Evolutionary conservation across 2,797 vertebrate species (phyloP).

Genomic region (Erethizon dorsatum): DNA sequence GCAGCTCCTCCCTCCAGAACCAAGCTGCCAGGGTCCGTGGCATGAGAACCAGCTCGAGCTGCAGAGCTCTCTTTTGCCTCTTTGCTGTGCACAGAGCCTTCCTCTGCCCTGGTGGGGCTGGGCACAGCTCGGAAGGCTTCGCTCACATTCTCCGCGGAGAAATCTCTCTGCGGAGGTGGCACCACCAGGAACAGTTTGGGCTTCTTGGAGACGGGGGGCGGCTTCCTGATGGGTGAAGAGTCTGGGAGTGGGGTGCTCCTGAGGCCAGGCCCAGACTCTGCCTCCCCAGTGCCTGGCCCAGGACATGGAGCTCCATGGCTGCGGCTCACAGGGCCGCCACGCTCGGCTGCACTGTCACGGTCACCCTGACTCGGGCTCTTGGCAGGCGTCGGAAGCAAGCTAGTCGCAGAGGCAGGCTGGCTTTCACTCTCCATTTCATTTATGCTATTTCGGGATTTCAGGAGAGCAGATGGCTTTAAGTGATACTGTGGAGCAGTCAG

Average conservation of each 20-base stretch:
- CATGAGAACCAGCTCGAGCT: slow-evolving; percentile 86
- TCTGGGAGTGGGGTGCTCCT: slow-evolving; percentile 47
- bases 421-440: slow-evolving; percentile 87
- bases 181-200: slow-evolving; percentile 94
- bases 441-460: slow-evolving; percentile 88
- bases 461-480: slow-evolving; percentile 88
- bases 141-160: slow-evolving; percentile 83
- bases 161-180: slow-evolving; percentile 89
- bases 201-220: slow-evolving; percentile 96
- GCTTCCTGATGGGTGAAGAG: slow-evolving; percentile 92
- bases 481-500: slow-evolving; percentile 80
- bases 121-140: slow-evolving; percentile 82
- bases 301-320: slow-evolving; percentile 57
- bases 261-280: slow-evolving; percentile 50
- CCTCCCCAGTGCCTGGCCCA: slow-evolving; percentile 41
- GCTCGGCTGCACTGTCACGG: slow-evolving; percentile 74
- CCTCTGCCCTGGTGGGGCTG: slow-evolving; percentile 83
- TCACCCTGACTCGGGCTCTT: slow-evolving; percentile 84
- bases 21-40: slow-evolving; percentile 86
- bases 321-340: slow-evolving; percentile 51
- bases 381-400: slow-evolving; percentile 87
- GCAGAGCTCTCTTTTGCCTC: slow-evolving; percentile 87
- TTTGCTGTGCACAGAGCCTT: slow-evolving; percentile 80
- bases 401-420: slow-evolving; percentile 89
- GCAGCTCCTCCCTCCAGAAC: slow-evolving; percentile 88